Evolutionary conservation across 2,113 vertebrate genomes (phyloP).

Genomic region (human): GRCh38 chr12:130974501-130975000

Average conservation of each 20-base stretch:
- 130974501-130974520: fast-evolving
- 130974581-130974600: background rate
- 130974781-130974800: background rate
- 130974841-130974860: background rate
- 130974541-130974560: background rate
- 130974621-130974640: fast-evolving
- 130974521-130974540: fast-evolving
- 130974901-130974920: background rate
- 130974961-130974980: background rate
- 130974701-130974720: background rate
- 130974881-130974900: background rate
- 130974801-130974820: fast-evolving
- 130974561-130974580: no score
- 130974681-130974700: background rate
- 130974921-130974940: background rate
- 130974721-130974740: background rate
- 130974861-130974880: background rate
- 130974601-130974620: background rate
- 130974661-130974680: background rate
- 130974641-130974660: background rate
- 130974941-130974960: fast-evolving
- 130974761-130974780: background rate
- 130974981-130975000: background rate
- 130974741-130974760: background rate
- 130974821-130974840: fast-evolving